These are phyloP conservation scores for Cosmia pyralina DNA, from an alignment of 2,888 invertebrate genomes.

Conservation along the genomic window DNA sequence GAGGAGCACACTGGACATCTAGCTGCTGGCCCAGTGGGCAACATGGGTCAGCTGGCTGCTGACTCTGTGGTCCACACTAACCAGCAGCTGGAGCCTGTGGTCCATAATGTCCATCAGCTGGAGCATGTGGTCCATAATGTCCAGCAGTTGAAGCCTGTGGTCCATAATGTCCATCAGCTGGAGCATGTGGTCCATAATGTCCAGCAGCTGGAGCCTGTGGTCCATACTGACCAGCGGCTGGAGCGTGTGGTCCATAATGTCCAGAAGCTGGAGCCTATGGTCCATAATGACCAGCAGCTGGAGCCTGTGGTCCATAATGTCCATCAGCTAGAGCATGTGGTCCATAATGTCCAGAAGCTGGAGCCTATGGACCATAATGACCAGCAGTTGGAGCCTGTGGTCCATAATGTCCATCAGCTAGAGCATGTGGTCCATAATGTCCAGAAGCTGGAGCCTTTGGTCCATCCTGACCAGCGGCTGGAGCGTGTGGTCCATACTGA, in stretches of 20 bases:
- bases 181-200: not conserved
- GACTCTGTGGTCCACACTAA: not conserved
- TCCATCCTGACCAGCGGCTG: not conserved
- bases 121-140: not conserved
- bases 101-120: not conserved
- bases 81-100: not conserved
- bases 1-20: slow-evolving; percentile 2
- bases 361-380: not conserved
- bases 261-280: not conserved
- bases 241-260: not conserved
- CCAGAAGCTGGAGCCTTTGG: not conserved
- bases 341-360: too few species aligned
- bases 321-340: not conserved
- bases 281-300: too few species aligned
- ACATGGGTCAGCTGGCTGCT: not conserved
- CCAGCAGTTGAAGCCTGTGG: not conserved
- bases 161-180: not conserved
- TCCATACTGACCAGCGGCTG: not conserved
- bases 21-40: not conserved
- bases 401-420: not conserved
- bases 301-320: not conserved
- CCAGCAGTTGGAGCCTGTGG: not conserved
- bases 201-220: not conserved
- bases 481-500: not conserved
- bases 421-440: not conserved